Evolutionary conservation across 2,888 invertebrate species (phyloP).

Genomic region (Alloplasta piceator): DNA sequence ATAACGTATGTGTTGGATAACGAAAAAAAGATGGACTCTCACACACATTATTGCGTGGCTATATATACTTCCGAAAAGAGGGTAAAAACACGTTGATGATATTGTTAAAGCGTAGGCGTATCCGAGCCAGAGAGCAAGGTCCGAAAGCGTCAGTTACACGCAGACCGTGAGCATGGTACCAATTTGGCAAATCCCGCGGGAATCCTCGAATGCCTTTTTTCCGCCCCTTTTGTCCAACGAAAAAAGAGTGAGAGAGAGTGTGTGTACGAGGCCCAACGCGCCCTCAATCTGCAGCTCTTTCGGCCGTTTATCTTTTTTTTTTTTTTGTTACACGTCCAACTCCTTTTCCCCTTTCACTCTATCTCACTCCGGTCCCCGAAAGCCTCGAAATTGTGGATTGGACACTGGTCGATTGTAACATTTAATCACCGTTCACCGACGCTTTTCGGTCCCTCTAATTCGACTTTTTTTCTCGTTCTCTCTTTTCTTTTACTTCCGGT

Average conservation of each 20-base stretch:
- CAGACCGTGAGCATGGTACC: conserved; percentile 31
- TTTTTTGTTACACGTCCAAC: neutral
- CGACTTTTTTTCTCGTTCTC: conserved; percentile 31
- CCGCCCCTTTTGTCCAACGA: conserved; percentile 55
- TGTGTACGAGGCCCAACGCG: conserved; percentile 17
- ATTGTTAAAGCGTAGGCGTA: conserved; percentile 57
- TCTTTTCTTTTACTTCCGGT: neutral
- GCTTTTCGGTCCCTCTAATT: conserved; percentile 31
- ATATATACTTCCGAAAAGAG: neutral
- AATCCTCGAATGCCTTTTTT: conserved; percentile 44
- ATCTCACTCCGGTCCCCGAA: conserved; percentile 4
- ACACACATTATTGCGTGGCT: neutral
- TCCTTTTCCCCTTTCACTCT: neutral
- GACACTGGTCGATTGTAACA: conserved; percentile 53
- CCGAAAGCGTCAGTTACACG: neutral
- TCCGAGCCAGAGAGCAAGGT: conserved; percentile 12
- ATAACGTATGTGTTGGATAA: neutral
- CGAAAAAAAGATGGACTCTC: neutral
- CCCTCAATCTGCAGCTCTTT: conserved; percentile 25
- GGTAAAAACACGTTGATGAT: conserved; percentile 56
- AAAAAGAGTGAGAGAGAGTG: neutral
- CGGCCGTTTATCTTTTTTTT: conserved; percentile 26
- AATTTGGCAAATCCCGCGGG: conserved; percentile 61
- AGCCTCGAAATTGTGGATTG: conserved; percentile 7
- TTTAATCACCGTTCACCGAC: conserved; percentile 60